Conservation (phyloP, 1,140 invertebrate species). For the Hyphantria cunea region DNA sequence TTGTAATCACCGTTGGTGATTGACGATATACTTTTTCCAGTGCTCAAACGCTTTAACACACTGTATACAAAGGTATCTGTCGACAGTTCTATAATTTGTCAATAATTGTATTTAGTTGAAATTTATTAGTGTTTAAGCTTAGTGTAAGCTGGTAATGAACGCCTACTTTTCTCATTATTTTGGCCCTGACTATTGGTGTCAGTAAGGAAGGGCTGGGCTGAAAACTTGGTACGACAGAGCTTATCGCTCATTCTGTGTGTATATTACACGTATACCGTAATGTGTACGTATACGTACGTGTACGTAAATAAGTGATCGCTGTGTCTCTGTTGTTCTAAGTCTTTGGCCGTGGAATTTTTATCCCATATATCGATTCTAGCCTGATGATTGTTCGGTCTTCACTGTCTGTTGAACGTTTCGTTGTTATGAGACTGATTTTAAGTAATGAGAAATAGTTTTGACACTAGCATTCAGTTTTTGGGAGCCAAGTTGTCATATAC, state of each 20-base stretch:
- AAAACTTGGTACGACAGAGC: neutral
- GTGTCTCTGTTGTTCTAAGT: too few relatives aligned
- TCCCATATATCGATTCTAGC: too few relatives aligned
- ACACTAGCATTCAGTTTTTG: slow-evolving; percentile 26
- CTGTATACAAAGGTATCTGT: neutral
- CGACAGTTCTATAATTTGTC: slow-evolving; percentile 22
- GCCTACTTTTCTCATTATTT: slow-evolving; percentile 37
- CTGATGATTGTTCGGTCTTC: too few relatives aligned
- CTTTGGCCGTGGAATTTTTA: too few relatives aligned
- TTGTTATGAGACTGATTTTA: slow-evolving; percentile 78
- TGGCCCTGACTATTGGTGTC: slow-evolving; percentile 9
- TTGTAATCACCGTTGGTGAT: neutral
- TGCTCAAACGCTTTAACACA: slow-evolving; percentile 13
- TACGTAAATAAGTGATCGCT: slow-evolving; percentile 3
- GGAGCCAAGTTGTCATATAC: neutral
- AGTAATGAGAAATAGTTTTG: slow-evolving; percentile 61
- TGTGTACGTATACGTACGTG: neutral
- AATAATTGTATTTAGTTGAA: slow-evolving; percentile 60
- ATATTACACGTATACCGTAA: neutral
- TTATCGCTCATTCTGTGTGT: neutral
- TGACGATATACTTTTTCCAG: slow-evolving; percentile 2
- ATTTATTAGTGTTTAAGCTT: slow-evolving; percentile 57
- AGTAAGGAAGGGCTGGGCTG: slow-evolving; percentile 4
- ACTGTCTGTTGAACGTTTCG: slow-evolving; percentile 37
- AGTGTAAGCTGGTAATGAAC: slow-evolving; percentile 41